Percentiles rank a stretch among this genome's conserved stretches.
These are phyloP conservation scores for Caerostris darwini DNA, from an alignment of 1,140 invertebrate species.

Conservation along the genomic window DNA sequence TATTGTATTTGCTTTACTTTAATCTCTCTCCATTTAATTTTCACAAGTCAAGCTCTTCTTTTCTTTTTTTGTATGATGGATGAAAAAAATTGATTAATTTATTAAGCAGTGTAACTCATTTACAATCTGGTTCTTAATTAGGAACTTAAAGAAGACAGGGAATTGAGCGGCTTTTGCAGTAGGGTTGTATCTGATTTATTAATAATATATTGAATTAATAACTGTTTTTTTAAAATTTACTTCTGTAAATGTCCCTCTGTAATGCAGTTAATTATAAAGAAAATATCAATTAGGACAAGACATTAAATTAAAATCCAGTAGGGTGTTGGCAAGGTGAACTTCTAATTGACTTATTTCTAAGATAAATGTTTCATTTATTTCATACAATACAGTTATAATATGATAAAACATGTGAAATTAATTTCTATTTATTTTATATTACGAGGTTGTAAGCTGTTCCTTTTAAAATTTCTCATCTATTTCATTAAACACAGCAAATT, in stretches of 20 bases:
- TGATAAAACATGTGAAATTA: too few species aligned
- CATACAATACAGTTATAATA: too few species aligned
- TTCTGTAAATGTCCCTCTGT: neutral
- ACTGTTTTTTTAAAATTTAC: neutral
- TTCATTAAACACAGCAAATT: too few species aligned
- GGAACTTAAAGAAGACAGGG: neutral
- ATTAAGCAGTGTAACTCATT: constrained; percentile 1
- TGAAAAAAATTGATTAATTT: neutral
- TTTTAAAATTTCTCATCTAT: too few species aligned
- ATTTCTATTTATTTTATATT: too few species aligned
- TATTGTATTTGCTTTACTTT: neutral
- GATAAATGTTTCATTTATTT: too few species aligned
- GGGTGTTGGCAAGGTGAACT: too few species aligned
- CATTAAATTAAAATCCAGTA: too few species aligned
- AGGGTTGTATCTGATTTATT: neutral
- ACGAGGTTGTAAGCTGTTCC: too few species aligned
- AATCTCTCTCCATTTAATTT: neutral
- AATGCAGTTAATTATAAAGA: too few species aligned
- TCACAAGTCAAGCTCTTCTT: neutral
- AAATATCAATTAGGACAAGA: too few species aligned
- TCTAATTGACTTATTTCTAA: too few species aligned
- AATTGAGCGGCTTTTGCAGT: neutral
- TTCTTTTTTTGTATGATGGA: neutral
- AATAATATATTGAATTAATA: neutral
- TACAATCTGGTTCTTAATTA: constrained; percentile 1